These are phyloP conservation scores for Alosa sapidissima DNA, from an alignment of 2,797 vertebrate species.

Conservation along the genomic window DNA sequence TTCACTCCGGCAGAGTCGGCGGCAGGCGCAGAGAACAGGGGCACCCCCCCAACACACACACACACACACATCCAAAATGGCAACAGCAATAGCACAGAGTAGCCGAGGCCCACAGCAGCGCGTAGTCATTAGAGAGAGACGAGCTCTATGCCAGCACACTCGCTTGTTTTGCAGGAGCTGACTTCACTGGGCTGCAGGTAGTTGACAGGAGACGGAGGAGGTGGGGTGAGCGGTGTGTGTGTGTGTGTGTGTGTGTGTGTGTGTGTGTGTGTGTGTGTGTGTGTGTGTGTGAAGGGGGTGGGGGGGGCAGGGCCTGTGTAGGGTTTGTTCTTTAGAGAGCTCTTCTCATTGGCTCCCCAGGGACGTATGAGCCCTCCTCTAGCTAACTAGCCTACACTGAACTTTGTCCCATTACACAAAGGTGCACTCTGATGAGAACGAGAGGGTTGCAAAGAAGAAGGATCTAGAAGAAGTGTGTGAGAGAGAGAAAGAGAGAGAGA, in stretches of 20 bases:
- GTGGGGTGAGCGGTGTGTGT: background rate
- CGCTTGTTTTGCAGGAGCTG: slow-evolving; percentile 4
- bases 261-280: background rate
- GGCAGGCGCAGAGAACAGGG: background rate
- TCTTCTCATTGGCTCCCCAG: slow-evolving; percentile 74
- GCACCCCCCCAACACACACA: slow-evolving; percentile 9
- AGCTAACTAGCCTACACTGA: slow-evolving; percentile 34
- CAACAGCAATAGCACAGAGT: slow-evolving; percentile 17
- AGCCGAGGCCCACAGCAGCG: background rate
- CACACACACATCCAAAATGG: slow-evolving; percentile 15
- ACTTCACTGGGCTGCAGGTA: slow-evolving; percentile 3
- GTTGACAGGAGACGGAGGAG: slow-evolving; percentile 9
- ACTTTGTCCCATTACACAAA: slow-evolving; percentile 47
- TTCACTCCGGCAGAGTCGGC: background rate
- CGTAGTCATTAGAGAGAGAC: background rate
- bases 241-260: background rate
- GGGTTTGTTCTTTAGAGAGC: background rate
- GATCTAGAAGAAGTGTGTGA: background rate
- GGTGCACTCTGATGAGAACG: slow-evolving; percentile 30
- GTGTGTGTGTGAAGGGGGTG: background rate
- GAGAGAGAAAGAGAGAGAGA: background rate
- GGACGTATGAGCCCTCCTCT: slow-evolving; percentile 41
- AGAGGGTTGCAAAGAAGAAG: background rate
- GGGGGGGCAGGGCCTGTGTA: background rate
- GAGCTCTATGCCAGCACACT: background rate